These are phyloP conservation scores for Cacoxenus indagator DNA, from an alignment of 2,888 invertebrate genomes.

Conservation along the genomic window DNA sequence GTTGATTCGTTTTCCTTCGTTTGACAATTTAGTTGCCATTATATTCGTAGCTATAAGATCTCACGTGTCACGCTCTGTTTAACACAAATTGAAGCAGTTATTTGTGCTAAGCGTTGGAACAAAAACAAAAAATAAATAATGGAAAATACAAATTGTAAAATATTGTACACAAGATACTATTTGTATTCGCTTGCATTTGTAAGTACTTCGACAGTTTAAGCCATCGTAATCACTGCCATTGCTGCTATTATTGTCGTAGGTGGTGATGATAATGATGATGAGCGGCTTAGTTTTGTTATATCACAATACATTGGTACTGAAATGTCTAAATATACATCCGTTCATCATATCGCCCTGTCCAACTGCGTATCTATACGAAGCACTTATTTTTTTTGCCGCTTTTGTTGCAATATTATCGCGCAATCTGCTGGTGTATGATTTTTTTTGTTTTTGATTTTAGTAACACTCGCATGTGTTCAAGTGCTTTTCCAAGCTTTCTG, in stretches of 20 bases:
- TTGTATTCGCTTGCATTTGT: not conserved
- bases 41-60: not conserved
- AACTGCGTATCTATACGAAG: not conserved
- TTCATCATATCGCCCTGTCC: not conserved
- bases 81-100: conserved; percentile 41
- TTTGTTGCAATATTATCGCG: conserved; percentile 13
- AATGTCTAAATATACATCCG: not conserved
- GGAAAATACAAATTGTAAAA: no score
- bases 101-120: not conserved
- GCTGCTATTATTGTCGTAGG: not conserved
- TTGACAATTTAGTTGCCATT: not conserved
- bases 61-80: conserved; percentile 59
- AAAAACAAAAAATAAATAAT: no score
- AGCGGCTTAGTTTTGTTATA: conserved; percentile 8
- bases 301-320: not conserved
- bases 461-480: not conserved
- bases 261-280: not conserved
- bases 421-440: not conserved
- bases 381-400: not conserved
- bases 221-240: not conserved
- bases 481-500: not conserved
- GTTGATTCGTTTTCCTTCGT: not conserved
- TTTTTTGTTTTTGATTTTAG: not conserved
- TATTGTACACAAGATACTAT: no score
- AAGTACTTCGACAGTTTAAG: not conserved